Evolutionary conservation across 2,113 vertebrate species (phyloP), one percentile per base, ranked within the genome.

Genomic region (Stigmatopora argus): DNA sequence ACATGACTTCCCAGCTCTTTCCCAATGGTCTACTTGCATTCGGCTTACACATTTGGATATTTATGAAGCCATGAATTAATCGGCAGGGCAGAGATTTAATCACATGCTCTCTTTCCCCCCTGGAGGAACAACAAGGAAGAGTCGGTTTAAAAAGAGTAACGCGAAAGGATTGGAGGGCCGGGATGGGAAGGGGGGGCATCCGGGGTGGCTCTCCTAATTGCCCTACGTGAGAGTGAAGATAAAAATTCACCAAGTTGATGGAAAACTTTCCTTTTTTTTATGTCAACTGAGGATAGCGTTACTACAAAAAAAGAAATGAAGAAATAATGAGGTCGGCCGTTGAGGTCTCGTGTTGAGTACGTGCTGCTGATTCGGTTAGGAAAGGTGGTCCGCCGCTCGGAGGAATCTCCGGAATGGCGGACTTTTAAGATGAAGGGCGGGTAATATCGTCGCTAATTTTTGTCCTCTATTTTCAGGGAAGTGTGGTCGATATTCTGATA

Each of bases 21-120:
- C 66, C 13, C 17, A 78, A 82, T 85, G 81, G 75, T 83, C 85
- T 64, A 79, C 56, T 88, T 87, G 70, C 66, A 80, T 75, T 85
- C 80, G 81, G 79, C 74, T 79, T 75, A 73, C 72, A 78, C 80
- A 81, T 83, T 85, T 88, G 88, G 83, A 85, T 86, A 87, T 89
- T 88, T 87, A 87, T 88, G 83, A 86, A 85, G 76, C 76, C 73
- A 80, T 85, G 79, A 87, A 84, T 87, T 88, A 89, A 89, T 89
- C 86, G 85, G 78, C 78, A 81, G 80, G 73, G 75, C 67, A 82
- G 83, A 86, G 75, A 81, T 84, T 86, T 88, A 87, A 89, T 89
- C 85, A 89, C 83, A 87, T 79, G 76, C 79, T 8, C 73, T 23
- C 47, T 78, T 75, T 75, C 74, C 85, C 53, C 26, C 75, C 74